Evolutionary conservation across 2,888 invertebrate genomes (phyloP), one percentile per base, ranked within the genome.

Genomic region (Drosophila birchii): DNA sequence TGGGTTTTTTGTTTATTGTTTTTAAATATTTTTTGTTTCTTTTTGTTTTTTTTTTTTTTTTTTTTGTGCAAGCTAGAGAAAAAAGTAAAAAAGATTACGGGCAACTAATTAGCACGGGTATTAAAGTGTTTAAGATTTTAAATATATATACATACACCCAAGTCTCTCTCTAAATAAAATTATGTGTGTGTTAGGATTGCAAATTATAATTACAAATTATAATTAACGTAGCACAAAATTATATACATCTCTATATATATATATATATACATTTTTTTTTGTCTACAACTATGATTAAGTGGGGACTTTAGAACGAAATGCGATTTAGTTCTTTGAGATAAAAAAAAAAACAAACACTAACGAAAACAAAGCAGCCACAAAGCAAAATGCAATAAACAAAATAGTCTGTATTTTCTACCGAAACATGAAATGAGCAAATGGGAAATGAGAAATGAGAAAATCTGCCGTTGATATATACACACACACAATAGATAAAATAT

Each of bases 21-120:
- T 47, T 34, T 58, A 12, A 26, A 16, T 26, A 9, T 23, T 26
- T 32, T 26, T 36, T 26, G 5, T 26, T 26, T 26, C 26, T 47
- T 39, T 55, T 43, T n/a, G n/a, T 29, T 7, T 12, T 57, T 41
- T 67, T 63, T 67, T 44, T 51, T n/a, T n/a, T 73, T 66, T 51
- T 66, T 58, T 39, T 54, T 47, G 66, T 67, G 67, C 66, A 69
- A 71, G 49, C 53, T 57, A 66, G 56, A 58, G 39, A 53, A 71
- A 47, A 56, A 51, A 45, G 16, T 11, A 56, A 14, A 20, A n/a
- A 45, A 53, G 61, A 72, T 69, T 53, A 83, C 71, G 77, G 80
- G 76, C 75, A 86, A 84, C 80, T 84, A 59, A 80, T 81, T 82
- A 85, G 85, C 82, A 85, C 85, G 87, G 85, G 82, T 87, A 85